Evolutionary conservation across 2,888 invertebrate genomes (phyloP), one percentile per base, ranked within the genome.

Genomic region (Taenaris catops): DNA sequence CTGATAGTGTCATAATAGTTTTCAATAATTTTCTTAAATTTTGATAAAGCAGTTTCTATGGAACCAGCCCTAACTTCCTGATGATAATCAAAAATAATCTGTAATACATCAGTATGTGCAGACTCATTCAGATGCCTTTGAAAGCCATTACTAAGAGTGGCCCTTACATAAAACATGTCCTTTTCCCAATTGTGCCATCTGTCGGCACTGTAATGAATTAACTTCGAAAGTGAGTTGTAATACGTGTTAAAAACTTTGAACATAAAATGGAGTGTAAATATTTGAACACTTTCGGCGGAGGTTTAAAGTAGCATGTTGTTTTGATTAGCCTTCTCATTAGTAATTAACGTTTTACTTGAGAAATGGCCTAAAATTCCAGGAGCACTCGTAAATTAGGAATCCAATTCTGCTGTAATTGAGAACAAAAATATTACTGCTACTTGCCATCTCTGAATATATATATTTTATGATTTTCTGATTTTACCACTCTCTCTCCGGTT

Each of bases 81-180:
- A 68, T 99, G 99, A 68, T 98, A 99, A 76, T 99, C 99, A 78
- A 97, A 99, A 29, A 96, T 91, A 32, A 98, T 90, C 69, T 97
- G 96, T 1, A 94, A 92, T 10, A 98, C 91, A 71, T 96, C 95
- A 44, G 86, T 84, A 67, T 96, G 94, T 1, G 88, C 78, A 0
- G 97, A 97, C 55, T 93, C 93, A 66, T 91, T 92, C 53, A 95
- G 92, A 70, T 97, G 97, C 63, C 92, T 93, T 87, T 96, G 96
- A 74, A 96, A 98, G 56, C 97, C 93, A 71, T 97, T 95, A 63
- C 97, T 97, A 3, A 99, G 89, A 78, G 94, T 94, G 3, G 14
- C 14, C 8, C 12, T 20, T 6, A 19, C 28, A 20, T 20, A 20
- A 28, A 28, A 28, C 20, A 20, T 2, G 28, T 8, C 28, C 8